These are phyloP conservation scores for Sebastes schlegelii DNA, from an alignment of 2,113 vertebrate genomes.

Conservation along the genomic window DNA sequence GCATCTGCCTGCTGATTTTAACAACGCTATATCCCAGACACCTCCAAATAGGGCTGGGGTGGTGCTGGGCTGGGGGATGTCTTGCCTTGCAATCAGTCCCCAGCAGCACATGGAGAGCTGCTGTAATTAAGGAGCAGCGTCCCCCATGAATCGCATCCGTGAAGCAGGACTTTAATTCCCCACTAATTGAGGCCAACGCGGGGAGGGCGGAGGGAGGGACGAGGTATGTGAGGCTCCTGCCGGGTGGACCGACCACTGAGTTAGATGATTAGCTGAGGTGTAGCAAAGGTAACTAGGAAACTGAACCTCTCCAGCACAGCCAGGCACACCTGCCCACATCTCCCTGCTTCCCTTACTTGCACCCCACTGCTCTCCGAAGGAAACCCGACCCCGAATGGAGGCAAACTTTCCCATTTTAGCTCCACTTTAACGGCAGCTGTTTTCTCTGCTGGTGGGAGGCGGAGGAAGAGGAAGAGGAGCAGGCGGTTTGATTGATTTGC, in stretches of 20 bases:
- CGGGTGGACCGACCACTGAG: slow-evolving; percentile 74
- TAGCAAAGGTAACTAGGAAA: slow-evolving; percentile 70
- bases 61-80: slow-evolving; percentile 51
- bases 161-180: slow-evolving; percentile 82
- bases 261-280: slow-evolving; percentile 75
- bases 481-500: slow-evolving; percentile 77
- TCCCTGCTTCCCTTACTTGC: slow-evolving; percentile 2
- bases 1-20: slow-evolving; percentile 74
- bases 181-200: slow-evolving; percentile 81
- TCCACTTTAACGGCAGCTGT: slow-evolving; percentile 52
- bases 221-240: slow-evolving; percentile 58
- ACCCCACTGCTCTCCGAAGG: slow-evolving; percentile 49
- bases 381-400: slow-evolving; percentile 56
- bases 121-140: slow-evolving; percentile 81
- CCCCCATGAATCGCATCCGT: slow-evolving; percentile 74
- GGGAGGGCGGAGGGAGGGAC: slow-evolving; percentile 60
- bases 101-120: slow-evolving; percentile 73
- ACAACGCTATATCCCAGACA: slow-evolving; percentile 58
- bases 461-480: slow-evolving; percentile 16
- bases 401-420: slow-evolving; percentile 59
- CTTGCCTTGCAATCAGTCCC: slow-evolving; percentile 79
- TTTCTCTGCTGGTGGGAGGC: slow-evolving; percentile 55
- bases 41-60: slow-evolving; percentile 41
- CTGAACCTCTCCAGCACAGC: slow-evolving; percentile 63
- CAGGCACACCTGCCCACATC: slow-evolving; percentile 71